Evolutionary conservation across 2,113 vertebrate genomes (phyloP), one percentile per base, ranked within the genome.

Genomic region (Gymnarchus niloticus): DNA sequence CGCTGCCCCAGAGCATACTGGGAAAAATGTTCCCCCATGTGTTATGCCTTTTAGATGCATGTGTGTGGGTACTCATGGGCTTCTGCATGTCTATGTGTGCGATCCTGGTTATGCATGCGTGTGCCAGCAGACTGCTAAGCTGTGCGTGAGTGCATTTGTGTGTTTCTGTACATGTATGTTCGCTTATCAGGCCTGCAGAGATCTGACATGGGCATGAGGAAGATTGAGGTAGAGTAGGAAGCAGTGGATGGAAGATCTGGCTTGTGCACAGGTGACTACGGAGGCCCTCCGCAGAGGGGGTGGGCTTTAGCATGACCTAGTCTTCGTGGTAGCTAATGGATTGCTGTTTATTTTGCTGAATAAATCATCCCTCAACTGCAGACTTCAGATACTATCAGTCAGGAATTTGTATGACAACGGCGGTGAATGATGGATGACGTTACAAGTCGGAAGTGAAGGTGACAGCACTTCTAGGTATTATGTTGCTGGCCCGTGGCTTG

Each of bases 111-210:
- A 37, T 37, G 1, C 1, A 2, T 17, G 4, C 14, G 37, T 37
- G 28, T 19, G 28, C 61, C 19, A 33, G 28, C 12, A 12, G 28
- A 41, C 6, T 10, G 12, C 12, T 37, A 8, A 10, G 9, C 28
- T 85, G 54, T 33, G 6, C 81, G 28, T 81, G 49, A 21, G 54
- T 33, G 80, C 33, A 41, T 25, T 81, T 73, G 80, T n/a, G 46
- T 56, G 46, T 69, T 21, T 83, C 19, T 54, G 46, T 56, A 48
- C 41, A 21, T 69, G 83, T 65, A 48, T 56, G 33, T 69, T 44
- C 12, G 33, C 52, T 56, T 85, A 83, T 81, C 41, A 77, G 69
- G 56, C 41, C 23, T 84, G 81, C 51, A 33, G 77, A 84, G 14
- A 37, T 41, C 1, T 33, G 19, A 12, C 33, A 73, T 37, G 5